Evolutionary conservation across 2,113 vertebrate genomes (phyloP).

Genomic region (Tor tambroides): DNA sequence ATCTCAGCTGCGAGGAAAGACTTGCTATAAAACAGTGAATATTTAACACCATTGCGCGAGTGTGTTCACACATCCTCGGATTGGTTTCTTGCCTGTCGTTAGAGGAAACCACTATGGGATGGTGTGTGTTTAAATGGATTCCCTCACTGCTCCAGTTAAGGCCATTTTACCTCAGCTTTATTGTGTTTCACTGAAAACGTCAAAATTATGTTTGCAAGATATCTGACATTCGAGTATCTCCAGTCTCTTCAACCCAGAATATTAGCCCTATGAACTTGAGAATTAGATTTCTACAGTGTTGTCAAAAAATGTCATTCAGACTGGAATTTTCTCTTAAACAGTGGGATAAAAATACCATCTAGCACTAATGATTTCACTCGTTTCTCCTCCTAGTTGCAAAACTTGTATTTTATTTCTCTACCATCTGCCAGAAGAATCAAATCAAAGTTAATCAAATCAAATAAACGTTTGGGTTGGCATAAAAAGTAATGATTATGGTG

Average conservation of each 20-base stretch:
- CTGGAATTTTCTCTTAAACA: not conserved
- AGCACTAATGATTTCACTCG: not conserved
- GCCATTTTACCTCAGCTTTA: not conserved
- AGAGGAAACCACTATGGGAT: slow-evolving; percentile 18
- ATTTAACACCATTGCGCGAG: slow-evolving; percentile 19
- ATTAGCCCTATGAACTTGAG: not conserved
- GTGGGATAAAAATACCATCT: not conserved
- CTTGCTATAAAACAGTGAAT: slow-evolving; percentile 33
- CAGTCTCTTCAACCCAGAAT: slow-evolving; percentile 1
- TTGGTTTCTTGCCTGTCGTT: slow-evolving; percentile 33
- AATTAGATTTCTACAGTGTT: not conserved
- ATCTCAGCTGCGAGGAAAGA: slow-evolving; percentile 30
- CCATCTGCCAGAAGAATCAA: not conserved
- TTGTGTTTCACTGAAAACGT: not conserved
- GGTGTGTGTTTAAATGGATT: slow-evolving; percentile 25
- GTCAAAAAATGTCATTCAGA: not conserved
- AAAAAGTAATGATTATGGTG: not conserved
- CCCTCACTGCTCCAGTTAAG: not conserved
- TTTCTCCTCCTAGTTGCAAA: not conserved
- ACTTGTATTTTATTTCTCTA: not conserved
- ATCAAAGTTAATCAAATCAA: slow-evolving; percentile 16
- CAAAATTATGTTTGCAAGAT: not conserved
- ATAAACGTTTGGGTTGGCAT: slow-evolving; percentile 9
- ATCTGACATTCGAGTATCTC: not conserved
- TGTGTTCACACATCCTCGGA: not conserved